Percentiles rank a stretch among this genome's conserved stretches.
Conservation (phyloP, 1,140 invertebrate species). For the Coenobita brevimanus region DNA sequence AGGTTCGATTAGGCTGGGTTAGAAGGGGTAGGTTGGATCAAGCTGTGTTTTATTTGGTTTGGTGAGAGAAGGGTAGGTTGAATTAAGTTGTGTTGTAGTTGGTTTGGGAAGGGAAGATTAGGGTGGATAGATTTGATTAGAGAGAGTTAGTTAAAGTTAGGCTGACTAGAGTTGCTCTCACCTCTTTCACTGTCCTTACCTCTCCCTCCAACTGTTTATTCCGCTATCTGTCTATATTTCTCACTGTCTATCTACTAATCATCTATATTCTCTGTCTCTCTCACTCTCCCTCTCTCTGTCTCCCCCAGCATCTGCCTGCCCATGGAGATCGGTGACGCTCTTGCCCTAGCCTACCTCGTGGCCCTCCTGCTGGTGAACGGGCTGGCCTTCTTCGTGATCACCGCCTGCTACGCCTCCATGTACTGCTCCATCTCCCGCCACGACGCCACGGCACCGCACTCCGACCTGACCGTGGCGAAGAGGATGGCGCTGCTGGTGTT, state of each 20-base stretch:
- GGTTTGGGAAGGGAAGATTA: too few relatives aligned
- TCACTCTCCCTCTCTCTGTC: neutral
- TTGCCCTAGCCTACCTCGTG: constrained; percentile 82
- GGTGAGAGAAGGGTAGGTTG: neutral
- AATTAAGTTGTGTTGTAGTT: neutral
- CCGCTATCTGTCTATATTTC: neutral
- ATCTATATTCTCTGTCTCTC: neutral
- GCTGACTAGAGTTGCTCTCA: too few relatives aligned
- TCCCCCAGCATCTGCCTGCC: constrained; percentile 81
- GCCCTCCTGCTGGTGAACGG: constrained; percentile 83
- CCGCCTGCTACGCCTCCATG: constrained; percentile 87
- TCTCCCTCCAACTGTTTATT: neutral
- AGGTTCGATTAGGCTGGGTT: too few relatives aligned
- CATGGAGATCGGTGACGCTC: constrained; percentile 78
- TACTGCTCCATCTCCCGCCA: constrained; percentile 81
- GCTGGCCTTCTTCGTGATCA: constrained; percentile 84
- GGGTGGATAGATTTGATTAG: too few relatives aligned
- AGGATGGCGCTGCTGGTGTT: constrained; percentile 91
- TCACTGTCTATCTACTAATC: constrained; percentile 2
- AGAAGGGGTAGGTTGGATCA: neutral
- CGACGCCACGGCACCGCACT: constrained; percentile 72
- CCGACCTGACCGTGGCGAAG: constrained; percentile 81
- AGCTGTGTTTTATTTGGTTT: neutral
- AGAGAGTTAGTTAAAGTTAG: too few relatives aligned
- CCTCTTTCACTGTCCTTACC: neutral